phyloP scores from a whole-genome alignment of 2,113 vertebrate species.

The Trogon surrucura region DNA sequence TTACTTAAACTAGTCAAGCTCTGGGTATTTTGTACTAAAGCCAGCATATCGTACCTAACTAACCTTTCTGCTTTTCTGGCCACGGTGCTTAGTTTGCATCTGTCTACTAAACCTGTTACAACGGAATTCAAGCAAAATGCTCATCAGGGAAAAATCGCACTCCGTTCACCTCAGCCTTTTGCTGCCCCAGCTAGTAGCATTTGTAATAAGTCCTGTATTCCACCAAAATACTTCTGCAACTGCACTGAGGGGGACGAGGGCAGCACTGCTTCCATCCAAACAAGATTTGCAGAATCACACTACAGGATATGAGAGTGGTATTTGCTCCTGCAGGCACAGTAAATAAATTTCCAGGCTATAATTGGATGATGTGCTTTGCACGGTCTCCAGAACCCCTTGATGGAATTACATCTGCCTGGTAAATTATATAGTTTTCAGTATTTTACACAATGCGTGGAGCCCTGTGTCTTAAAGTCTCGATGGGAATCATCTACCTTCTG shows the following conservation, averaged over 20 bases:
- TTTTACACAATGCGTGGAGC: neutral
- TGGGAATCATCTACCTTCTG: neutral
- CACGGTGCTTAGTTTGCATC: neutral
- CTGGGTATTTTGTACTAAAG: conserved; percentile 28
- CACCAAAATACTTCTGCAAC: neutral
- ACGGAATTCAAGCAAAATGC: neutral
- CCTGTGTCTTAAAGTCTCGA: neutral
- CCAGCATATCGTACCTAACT: neutral
- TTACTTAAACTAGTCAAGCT: conserved; percentile 38
- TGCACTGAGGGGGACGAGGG: neutral
- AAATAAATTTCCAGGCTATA: conserved; percentile 51
- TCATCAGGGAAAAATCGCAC: neutral
- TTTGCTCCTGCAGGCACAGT: conserved; percentile 31
- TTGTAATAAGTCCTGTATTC: neutral
- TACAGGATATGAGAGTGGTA: neutral
- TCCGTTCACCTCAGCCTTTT: neutral
- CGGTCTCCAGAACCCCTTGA: conserved; percentile 41
- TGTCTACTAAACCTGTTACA: neutral
- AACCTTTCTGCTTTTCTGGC: conserved; percentile 41
- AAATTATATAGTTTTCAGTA: conserved; percentile 25
- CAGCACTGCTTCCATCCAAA: neutral
- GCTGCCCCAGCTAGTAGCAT: neutral
- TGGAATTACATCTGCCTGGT: conserved; percentile 49
- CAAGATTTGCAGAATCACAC: neutral
- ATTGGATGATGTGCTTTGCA: conserved; percentile 53